A percentile compares a stretch with the other conserved stretches of the same genome.
phyloP scores from a whole-genome alignment of 2,113 vertebrate genomes.

The Nerophis ophidion region DNA sequence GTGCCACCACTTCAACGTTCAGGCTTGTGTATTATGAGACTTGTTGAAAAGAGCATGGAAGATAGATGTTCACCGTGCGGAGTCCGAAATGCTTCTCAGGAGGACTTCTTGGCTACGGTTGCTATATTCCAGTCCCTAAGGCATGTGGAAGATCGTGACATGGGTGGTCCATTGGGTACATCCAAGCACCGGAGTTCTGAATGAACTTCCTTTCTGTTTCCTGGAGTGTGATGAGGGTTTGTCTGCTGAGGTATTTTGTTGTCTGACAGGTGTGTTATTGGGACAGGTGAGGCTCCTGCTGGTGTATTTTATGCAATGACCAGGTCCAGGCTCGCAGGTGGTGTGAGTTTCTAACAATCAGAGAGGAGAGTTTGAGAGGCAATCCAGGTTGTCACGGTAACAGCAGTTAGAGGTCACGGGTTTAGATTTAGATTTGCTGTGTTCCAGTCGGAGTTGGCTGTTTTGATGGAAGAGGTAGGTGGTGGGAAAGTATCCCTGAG shows the following conservation, averaged over 20 bases:
- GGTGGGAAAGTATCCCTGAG: slow-evolving; percentile 54
- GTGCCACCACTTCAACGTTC: neutral
- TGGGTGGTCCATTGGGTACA: slow-evolving; percentile 6
- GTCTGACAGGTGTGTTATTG: slow-evolving; percentile 1
- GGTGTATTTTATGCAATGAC: slow-evolving; percentile 15
- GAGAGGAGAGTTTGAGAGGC: slow-evolving; percentile 42
- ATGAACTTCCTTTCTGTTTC: slow-evolving; percentile 4
- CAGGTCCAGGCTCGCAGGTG: slow-evolving; percentile 30
- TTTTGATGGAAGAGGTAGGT: slow-evolving; percentile 51
- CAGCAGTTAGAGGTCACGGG: slow-evolving; percentile 40
- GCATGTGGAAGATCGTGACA: slow-evolving; percentile 35
- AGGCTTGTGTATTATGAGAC: slow-evolving; percentile 10
- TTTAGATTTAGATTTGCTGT: slow-evolving; percentile 20
- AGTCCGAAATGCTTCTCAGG: slow-evolving; percentile 25
- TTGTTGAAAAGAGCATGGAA: slow-evolving; percentile 1
- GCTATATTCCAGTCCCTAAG: slow-evolving; percentile 33
- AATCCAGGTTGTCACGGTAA: slow-evolving; percentile 48
- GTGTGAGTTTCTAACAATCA: slow-evolving; percentile 17
- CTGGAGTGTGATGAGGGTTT: slow-evolving; percentile 11
- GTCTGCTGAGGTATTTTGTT: slow-evolving; percentile 47
- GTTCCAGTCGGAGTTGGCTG: slow-evolving; percentile 33
- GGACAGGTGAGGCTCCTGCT: slow-evolving; percentile 12
- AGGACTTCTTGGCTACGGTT: slow-evolving; percentile 29
- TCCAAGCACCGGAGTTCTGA: slow-evolving; percentile 24
- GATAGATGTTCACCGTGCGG: slow-evolving; percentile 10